Base-by-base conservation (phyloP, 37 sponge, comb jelly and placozoan species). In the Beroe ovata region DNA sequence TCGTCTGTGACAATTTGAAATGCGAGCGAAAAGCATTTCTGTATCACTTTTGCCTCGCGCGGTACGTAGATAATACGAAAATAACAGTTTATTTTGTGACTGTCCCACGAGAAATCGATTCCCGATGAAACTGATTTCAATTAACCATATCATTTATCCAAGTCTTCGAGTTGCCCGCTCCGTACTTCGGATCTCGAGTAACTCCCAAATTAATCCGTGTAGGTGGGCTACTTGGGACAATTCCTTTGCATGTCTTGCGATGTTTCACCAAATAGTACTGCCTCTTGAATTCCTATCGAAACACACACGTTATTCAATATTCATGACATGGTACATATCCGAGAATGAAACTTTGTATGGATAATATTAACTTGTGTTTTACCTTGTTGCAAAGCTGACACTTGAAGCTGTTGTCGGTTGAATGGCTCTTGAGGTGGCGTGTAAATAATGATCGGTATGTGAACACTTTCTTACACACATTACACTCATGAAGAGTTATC, bases 351-450 rank as follows among this genome's bases (percentile, higher is more conserved):
- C n/a, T n/a, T n/a, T n/a, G n/a, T n/a, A n/a, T n/a, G n/a, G n/a
- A n/a, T n/a, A n/a, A n/a, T n/a, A n/a, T n/a, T n/a, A n/a, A n/a
- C n/a, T n/a, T n/a, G n/a, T n/a, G n/a, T n/a, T n/a, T 47, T 61
- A 66, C 69, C 69, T 32, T 26, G 16, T 66, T 23, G 33, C 84
- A 77, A 11, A 42, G 26, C 22, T 77, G 84, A 40, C 84, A 77
- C 33, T 77, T 77, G 54, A 77, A 77, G 22, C 84, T 77, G 84
- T 77, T 77, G 28, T 77, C 84, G 4, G 41, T 38, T 16, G 84
- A 77, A 54, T 77, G 84, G 41, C 84, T 77, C 54, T 77, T 77
- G 26, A 77, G 54, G 28, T 77, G 84, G 2, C 84, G 41, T n/a
- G 84, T 77, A 19, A 33, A 77, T 21, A 71, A 35, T n/a, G 84